These are phyloP conservation scores for Hirudinaria manillensis DNA, from an alignment of 2,888 invertebrate species.

Conservation along the genomic window DNA sequence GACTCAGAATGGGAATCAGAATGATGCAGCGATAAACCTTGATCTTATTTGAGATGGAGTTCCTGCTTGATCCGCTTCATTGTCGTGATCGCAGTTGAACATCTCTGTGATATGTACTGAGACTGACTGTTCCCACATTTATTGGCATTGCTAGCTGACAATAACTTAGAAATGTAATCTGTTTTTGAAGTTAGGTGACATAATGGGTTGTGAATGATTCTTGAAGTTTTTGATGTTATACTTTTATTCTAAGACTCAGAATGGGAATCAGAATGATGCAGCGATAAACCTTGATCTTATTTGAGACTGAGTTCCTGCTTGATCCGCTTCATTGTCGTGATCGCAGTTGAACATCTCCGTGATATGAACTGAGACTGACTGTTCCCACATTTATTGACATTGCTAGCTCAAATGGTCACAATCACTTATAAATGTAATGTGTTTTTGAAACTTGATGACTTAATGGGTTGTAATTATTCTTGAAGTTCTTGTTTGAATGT, in stretches of 20 bases:
- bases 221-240: too few species aligned
- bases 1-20: too few species aligned
- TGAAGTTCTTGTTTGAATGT: too few species aligned
- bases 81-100: not conserved
- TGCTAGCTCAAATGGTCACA: too few species aligned
- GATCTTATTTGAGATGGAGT: conserved; percentile 30
- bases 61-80: not conserved
- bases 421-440: too few species aligned
- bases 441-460: too few species aligned
- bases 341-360: not conserved
- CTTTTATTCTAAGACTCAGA: not conserved
- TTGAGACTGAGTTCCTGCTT: conserved; percentile 1
- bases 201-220: too few species aligned
- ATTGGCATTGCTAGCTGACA: not conserved
- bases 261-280: conserved; percentile 21
- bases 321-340: not conserved
- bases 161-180: not conserved
- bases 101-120: conserved; percentile 12
- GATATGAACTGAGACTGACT: conserved; percentile 14
- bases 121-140: conserved; percentile 14
- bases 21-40: conserved; percentile 32
- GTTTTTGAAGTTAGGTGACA: too few species aligned
- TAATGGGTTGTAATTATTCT: too few species aligned
- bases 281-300: conserved; percentile 29
- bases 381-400: not conserved